Evolutionary conservation across 1,140 invertebrate species (phyloP).

Genomic region (Wasmannia auropunctata): DNA sequence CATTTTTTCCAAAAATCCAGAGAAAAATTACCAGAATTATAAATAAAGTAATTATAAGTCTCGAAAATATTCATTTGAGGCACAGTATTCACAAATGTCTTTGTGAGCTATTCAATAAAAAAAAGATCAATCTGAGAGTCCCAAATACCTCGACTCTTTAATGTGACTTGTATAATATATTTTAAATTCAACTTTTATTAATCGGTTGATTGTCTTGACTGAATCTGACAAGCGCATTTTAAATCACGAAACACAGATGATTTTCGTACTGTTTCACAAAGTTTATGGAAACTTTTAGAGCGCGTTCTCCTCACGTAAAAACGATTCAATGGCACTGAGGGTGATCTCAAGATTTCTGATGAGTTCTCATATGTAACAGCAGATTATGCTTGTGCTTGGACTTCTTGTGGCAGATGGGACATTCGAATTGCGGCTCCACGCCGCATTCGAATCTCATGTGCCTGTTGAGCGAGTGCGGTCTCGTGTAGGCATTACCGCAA

Average conservation of each 20-base stretch:
- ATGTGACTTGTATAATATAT: neutral
- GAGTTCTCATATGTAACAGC: slow-evolving; percentile 86
- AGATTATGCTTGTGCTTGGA: slow-evolving; percentile 87
- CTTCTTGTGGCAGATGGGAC: slow-evolving; percentile 87
- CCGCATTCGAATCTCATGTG: slow-evolving; percentile 89
- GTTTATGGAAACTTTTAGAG: neutral
- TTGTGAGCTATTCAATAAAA: neutral
- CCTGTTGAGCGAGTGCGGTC: slow-evolving; percentile 87
- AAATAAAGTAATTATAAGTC: neutral
- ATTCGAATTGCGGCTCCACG: slow-evolving; percentile 87
- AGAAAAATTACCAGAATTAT: neutral
- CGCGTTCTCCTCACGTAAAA: neutral
- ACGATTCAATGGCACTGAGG: slow-evolving; percentile 46
- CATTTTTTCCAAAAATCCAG: neutral
- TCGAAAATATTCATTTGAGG: neutral
- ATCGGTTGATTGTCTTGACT: too few species aligned
- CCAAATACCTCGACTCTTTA: neutral
- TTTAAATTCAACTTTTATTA: neutral
- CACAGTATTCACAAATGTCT: neutral
- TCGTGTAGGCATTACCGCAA: slow-evolving; percentile 87
- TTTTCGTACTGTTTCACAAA: neutral
- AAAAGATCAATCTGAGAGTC: neutral
- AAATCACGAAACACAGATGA: neutral
- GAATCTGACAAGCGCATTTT: neutral
- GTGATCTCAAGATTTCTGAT: slow-evolving; percentile 83